Base-by-base conservation (phyloP, 2,888 invertebrate species). In the Drosophila longiperda region DNA sequence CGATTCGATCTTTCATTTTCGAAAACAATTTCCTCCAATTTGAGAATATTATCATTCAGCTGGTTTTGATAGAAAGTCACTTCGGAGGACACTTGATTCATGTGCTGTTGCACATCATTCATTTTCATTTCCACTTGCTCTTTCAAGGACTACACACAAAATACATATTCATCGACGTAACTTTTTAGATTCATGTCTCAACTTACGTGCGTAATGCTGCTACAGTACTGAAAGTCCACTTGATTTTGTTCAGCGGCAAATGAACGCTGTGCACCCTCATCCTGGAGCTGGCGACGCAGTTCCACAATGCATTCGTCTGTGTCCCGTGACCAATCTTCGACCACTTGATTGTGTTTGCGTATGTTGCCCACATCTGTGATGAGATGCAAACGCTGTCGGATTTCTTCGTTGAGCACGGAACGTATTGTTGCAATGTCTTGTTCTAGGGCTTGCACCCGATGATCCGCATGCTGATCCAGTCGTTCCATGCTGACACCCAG, bases 181-280 rank as follows among this genome's bases (percentile, higher is more conserved):
- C 15, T 45, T 15, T 45, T 23, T 8, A 15, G 45, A 45, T 45
- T 45, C 8, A 45, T 50, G 0, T 36, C 3, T 23, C 1, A 20
- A 34, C 70, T 63, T 40, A 90, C 91, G 87, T 94, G 94, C 0
- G 94, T 89, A 57, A 94, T 73, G 73, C 94, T 94, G 72, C 94
- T 94, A 64, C 94, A 94, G 77, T 94, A 94, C 87, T 94, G 94
- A 45, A 94, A 83, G 71, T 95, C 95, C 55, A 94, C 94, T 70
- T 94, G 94, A 74, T 94, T 94, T 91, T 94, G 94, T 9, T 94
- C 94, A 0, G 94, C 92, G 91, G 94, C 94, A 86, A 94, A 93
- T 1, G 93, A 92, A 0, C 94, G 90, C 4, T 94, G 89, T 12
- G 93, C 93, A 0, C 93, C 93, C 80, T 95, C 95, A 52, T 94